Conservation (phyloP, 1,140 invertebrate genomes). For the Brachionus paranguensis region DNA sequence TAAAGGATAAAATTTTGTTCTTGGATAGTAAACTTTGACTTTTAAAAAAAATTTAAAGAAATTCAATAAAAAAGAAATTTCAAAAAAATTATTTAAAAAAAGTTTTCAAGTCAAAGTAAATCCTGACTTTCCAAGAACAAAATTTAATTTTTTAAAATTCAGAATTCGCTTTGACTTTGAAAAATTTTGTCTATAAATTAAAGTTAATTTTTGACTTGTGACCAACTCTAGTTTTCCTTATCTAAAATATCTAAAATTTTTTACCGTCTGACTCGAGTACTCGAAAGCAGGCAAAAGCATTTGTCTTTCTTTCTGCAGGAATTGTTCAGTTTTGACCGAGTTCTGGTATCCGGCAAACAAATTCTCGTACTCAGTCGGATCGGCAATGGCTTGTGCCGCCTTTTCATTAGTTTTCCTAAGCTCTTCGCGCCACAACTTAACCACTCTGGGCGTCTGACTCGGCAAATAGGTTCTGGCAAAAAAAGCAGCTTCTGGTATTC, state of each 20-base stretch:
- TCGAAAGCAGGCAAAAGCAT: not conserved
- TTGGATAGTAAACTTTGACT: no score
- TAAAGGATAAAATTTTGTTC: no score
- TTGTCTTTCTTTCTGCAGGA: conserved; percentile 52
- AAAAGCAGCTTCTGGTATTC: conserved; percentile 90
- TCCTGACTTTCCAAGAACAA: no score
- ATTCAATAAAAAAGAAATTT: no score
- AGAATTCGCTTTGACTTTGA: not conserved
- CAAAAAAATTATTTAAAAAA: no score
- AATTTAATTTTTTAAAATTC: no score
- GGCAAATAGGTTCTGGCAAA: conserved; percentile 86
- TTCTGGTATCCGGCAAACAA: conserved; percentile 81
- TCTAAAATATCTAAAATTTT: no score
- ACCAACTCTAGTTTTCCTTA: no score
- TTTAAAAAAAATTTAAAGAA: no score
- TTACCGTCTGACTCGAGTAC: not conserved
- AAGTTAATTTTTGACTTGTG: no score
- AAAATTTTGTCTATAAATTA: no score
- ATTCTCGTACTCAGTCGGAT: conserved; percentile 91
- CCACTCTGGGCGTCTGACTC: conserved; percentile 67
- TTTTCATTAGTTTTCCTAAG: conserved; percentile 72
- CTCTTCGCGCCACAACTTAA: conserved; percentile 49
- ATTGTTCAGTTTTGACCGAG: conserved; percentile 69
- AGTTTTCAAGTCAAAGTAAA: no score
- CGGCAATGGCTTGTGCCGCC: conserved; percentile 82